phyloP scores from a whole-genome alignment of 2,797 vertebrate species.

The Sebastes cheni region DNA sequence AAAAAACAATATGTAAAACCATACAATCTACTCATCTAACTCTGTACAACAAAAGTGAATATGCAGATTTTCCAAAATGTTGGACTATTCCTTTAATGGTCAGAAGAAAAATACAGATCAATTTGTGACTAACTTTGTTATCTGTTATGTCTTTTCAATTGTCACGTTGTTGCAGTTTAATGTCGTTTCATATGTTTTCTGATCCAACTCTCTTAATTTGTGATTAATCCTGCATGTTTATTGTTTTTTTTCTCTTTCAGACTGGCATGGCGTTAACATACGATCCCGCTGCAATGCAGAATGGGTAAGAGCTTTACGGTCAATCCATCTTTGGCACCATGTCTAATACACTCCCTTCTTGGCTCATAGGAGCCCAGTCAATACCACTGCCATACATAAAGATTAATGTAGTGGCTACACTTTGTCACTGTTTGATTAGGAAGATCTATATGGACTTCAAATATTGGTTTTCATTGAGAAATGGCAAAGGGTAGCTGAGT shows the following conservation, averaged over 20 bases:
- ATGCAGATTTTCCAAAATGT: too few species aligned
- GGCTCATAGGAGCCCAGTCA: slow-evolving; percentile 54
- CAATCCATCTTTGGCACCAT: slow-evolving; percentile 56
- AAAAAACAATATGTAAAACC: too few species aligned
- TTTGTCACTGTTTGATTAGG: slow-evolving; percentile 73
- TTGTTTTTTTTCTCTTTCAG: slow-evolving; percentile 78
- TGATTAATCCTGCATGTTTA: slow-evolving; percentile 14
- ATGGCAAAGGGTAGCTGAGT: slow-evolving; percentile 18
- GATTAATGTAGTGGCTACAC: slow-evolving; percentile 71
- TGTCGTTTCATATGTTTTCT: background rate
- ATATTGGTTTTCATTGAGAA: slow-evolving; percentile 51
- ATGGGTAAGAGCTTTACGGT: slow-evolving; percentile 87
- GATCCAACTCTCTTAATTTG: background rate
- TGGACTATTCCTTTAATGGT: too few species aligned
- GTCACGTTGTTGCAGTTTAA: background rate
- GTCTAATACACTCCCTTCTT: slow-evolving; percentile 57
- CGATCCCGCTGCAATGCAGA: slow-evolving; percentile 95
- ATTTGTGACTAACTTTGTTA: background rate
- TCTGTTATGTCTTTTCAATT: background rate
- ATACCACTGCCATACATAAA: slow-evolving; percentile 72
- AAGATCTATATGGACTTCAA: slow-evolving; percentile 56
- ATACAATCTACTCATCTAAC: too few species aligned
- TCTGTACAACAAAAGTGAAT: too few species aligned
- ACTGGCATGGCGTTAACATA: slow-evolving; percentile 97
- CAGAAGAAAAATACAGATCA: background rate